Evolutionary conservation across 2,797 vertebrate species (phyloP).

Genomic region (Catamblyrhynchus diadema): DNA sequence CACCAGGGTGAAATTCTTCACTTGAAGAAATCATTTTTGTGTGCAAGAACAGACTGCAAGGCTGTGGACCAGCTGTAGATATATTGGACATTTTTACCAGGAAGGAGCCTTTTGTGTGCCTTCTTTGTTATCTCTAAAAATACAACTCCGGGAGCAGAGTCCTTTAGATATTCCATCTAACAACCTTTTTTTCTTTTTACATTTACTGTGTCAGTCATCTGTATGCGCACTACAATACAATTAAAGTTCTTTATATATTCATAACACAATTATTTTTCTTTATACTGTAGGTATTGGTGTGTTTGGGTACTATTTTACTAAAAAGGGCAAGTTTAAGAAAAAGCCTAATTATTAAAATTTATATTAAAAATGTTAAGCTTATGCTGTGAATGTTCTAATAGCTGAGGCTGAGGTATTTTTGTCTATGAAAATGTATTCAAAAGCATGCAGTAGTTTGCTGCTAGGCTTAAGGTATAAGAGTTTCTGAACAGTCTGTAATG

Average conservation of each 20-base stretch:
- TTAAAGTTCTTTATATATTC: neutral
- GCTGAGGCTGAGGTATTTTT: slow-evolving; percentile 4
- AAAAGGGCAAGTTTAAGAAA: neutral
- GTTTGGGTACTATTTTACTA: neutral
- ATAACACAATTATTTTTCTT: neutral
- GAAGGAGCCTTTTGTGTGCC: neutral
- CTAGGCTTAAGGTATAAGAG: slow-evolving; percentile 50
- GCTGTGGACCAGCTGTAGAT: neutral
- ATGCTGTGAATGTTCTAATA: slow-evolving; percentile 28
- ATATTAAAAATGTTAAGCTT: slow-evolving; percentile 10
- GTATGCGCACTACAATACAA: neutral
- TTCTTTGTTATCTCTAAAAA: neutral
- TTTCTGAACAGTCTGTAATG: slow-evolving; percentile 54
- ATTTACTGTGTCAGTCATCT: neutral
- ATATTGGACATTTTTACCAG: neutral
- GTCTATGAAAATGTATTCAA: slow-evolving; percentile 55
- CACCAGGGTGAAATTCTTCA: neutral
- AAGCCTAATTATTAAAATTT: neutral
- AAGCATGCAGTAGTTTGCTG: slow-evolving; percentile 35
- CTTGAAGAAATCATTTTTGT: neutral
- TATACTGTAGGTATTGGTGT: neutral
- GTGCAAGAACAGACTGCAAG: neutral
- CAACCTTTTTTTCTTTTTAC: neutral
- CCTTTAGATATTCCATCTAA: neutral
- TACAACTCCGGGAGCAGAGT: neutral